A percentile compares a stretch with the other conserved stretches of the same genome.
phyloP scores from a whole-genome alignment of 2,888 invertebrate species.

The Apomyelois bistriatella region DNA sequence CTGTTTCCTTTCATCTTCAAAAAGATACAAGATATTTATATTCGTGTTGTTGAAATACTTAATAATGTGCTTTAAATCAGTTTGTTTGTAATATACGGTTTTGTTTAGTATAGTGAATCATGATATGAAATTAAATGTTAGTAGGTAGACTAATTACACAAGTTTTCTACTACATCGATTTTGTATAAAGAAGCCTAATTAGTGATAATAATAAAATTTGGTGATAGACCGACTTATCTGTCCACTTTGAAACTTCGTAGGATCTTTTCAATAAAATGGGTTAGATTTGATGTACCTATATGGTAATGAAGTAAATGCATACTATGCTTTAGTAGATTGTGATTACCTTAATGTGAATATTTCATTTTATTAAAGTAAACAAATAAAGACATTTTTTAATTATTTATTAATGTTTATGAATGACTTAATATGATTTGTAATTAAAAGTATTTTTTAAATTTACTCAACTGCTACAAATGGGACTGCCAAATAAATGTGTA shows the following conservation, averaged over 20 bases:
- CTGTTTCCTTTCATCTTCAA: slow-evolving; percentile 8
- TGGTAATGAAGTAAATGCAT: slow-evolving; percentile 6
- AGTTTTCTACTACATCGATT: slow-evolving; percentile 42
- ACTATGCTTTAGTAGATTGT: slow-evolving; percentile 36
- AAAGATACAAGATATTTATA: background rate
- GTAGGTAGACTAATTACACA: slow-evolving; percentile 20
- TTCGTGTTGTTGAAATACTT: background rate
- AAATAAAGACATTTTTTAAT: slow-evolving; percentile 7
- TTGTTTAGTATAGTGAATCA: slow-evolving; percentile 16
- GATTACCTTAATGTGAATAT: background rate
- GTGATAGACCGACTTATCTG: slow-evolving; percentile 30
- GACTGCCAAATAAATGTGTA: slow-evolving; percentile 69
- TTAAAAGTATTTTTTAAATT: slow-evolving; percentile 31
- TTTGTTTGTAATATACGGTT: slow-evolving; percentile 17
- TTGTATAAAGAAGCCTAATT: slow-evolving; percentile 38
- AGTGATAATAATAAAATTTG: slow-evolving; percentile 25
- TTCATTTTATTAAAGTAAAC: background rate
- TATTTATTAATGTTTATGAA: background rate
- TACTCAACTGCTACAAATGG: slow-evolving; percentile 46
- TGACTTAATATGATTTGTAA: background rate
- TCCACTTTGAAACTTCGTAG: slow-evolving; percentile 28
- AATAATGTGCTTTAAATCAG: slow-evolving; percentile 10
- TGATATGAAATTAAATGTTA: background rate
- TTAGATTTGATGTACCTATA: slow-evolving; percentile 14
- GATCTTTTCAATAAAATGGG: slow-evolving; percentile 22